phyloP scores from a whole-genome alignment of 2,888 invertebrate species.

The Amblyjoppa proteus region DNA sequence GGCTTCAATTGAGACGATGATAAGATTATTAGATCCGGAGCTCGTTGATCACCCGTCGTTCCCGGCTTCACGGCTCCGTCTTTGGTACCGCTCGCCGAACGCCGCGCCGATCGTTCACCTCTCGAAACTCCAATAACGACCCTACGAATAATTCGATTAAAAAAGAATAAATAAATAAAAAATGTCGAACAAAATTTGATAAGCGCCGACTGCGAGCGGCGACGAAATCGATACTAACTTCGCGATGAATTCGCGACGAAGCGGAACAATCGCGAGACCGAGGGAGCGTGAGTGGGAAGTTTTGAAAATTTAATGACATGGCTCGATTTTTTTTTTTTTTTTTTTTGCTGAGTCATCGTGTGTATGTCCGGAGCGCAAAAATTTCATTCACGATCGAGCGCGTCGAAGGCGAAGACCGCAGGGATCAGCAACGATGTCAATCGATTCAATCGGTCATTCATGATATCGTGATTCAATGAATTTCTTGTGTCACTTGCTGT shows the following conservation, averaged over 20 bases:
- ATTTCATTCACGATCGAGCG: conserved; percentile 59
- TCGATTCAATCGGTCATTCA: conserved; percentile 55
- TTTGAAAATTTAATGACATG: conserved; percentile 58
- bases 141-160: conserved; percentile 52
- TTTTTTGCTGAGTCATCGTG: conserved; percentile 11
- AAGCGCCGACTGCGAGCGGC: conserved; percentile 38
- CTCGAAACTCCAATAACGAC: conserved; percentile 25
- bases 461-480: conserved; percentile 32
- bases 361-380: conserved; percentile 3
- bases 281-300: not conserved
- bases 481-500: conserved; percentile 1
- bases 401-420: conserved; percentile 44
- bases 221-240: conserved; percentile 24
- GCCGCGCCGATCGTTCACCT: conserved; percentile 23
- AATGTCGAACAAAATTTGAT: conserved; percentile 48
- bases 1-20: conserved; percentile 55
- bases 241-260: conserved; percentile 43
- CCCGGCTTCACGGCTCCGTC: not conserved
- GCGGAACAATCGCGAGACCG: conserved; percentile 50
- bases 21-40: conserved; percentile 59
- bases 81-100: not conserved
- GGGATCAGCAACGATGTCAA: conserved; percentile 47
- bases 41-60: conserved; percentile 41
- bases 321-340: conserved; percentile 25
- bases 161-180: no score